Conservation (phyloP, 2,797 vertebrate species). For the Alcedo atthis region DNA sequence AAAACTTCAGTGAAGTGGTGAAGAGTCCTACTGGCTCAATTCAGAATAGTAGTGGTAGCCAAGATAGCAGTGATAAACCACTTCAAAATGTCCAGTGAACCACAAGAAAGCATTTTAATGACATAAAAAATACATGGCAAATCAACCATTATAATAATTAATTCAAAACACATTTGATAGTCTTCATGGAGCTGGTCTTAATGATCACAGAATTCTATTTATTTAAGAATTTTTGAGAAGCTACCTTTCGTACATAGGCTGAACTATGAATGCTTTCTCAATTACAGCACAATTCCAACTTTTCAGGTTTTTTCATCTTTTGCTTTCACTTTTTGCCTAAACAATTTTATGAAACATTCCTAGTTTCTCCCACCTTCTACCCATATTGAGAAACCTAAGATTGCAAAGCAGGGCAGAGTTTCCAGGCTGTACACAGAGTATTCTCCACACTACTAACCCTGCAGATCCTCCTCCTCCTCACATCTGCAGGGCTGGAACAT, state of each 20-base stretch:
- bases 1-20: neutral
- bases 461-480: slow-evolving; percentile 61
- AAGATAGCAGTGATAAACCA: slow-evolving; percentile 29
- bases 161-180: neutral
- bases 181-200: neutral
- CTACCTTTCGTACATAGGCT: neutral
- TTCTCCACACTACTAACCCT: slow-evolving; percentile 24
- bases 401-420: slow-evolving; percentile 31
- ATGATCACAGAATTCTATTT: neutral
- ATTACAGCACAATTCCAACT: neutral
- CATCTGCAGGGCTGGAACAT: slow-evolving; percentile 64
- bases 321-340: slow-evolving; percentile 5
- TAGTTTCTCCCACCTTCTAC: slow-evolving; percentile 33
- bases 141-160: neutral
- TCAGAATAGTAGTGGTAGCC: neutral
- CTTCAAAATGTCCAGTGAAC: neutral
- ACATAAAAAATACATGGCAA: slow-evolving; percentile 8
- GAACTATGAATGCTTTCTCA: neutral
- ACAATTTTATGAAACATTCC: neutral
- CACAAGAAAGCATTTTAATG: neutral
- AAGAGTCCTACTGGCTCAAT: neutral
- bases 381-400: slow-evolving; percentile 9
- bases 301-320: neutral
- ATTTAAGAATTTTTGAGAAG: neutral
- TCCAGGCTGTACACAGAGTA: neutral